Evolutionary conservation across 1,140 invertebrate species (phyloP).

Genomic region (Plodia interpunctella): DNA sequence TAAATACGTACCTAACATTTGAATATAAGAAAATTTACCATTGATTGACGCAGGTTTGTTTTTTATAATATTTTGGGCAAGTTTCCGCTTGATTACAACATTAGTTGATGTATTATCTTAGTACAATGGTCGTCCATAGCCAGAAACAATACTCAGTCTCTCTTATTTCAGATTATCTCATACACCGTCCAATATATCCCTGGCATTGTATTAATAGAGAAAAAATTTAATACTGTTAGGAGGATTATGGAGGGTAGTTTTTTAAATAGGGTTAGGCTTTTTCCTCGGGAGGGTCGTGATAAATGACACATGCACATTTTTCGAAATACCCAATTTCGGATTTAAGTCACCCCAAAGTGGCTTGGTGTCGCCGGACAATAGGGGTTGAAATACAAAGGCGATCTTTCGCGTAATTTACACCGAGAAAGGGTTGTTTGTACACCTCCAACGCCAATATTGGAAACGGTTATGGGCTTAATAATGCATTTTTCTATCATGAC

Average conservation of each 20-base stretch:
- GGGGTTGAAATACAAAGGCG: constrained; percentile 28
- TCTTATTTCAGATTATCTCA: constrained; percentile 59
- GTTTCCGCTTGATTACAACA: too few species aligned
- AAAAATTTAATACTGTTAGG: constrained; percentile 74
- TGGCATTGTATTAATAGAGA: constrained; percentile 65
- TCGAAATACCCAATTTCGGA: constrained; percentile 78
- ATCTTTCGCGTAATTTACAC: constrained; percentile 66
- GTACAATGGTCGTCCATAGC: background rate
- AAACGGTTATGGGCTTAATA: constrained; percentile 63
- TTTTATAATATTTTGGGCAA: too few species aligned
- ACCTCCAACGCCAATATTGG: constrained; percentile 43
- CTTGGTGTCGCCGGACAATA: constrained; percentile 63
- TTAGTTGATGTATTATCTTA: too few species aligned
- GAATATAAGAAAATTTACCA: too few species aligned
- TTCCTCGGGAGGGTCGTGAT: constrained; percentile 68
- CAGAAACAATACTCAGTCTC: constrained; percentile 28
- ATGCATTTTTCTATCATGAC: constrained; percentile 62
- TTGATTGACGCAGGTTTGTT: too few species aligned
- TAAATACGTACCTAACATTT: too few species aligned
- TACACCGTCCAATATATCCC: constrained; percentile 63
- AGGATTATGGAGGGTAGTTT: constrained; percentile 69
- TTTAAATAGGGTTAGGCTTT: constrained; percentile 73
- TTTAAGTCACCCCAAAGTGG: constrained; percentile 78
- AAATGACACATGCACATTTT: constrained; percentile 78
- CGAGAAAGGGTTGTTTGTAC: constrained; percentile 52